A percentile compares a stretch with the other conserved stretches of the same genome.
Conservation (phyloP, 92 coral and sea anemone species). For the Virgularia gustaviana region DNA sequence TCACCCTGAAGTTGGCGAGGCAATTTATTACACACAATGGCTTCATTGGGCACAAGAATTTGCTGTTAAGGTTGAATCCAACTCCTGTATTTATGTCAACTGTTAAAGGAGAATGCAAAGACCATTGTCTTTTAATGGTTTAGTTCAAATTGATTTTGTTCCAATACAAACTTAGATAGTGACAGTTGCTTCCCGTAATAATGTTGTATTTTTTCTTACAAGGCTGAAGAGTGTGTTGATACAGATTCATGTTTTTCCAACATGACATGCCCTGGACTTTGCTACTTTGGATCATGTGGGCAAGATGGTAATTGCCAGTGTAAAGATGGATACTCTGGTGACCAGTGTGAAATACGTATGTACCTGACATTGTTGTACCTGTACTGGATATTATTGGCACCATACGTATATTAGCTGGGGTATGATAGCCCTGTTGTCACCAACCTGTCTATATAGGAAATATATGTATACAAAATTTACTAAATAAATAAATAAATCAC, state of each 20-base stretch:
- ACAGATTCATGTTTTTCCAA: neutral
- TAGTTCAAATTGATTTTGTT: no score
- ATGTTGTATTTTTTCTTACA: neutral
- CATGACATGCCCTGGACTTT: conserved; percentile 41
- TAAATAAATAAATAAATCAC: no score
- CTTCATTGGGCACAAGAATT: conserved; percentile 85
- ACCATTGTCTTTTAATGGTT: no score
- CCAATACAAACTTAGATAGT: neutral
- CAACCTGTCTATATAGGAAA: no score
- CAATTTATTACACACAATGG: conserved; percentile 90
- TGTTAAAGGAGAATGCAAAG: no score
- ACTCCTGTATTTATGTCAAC: no score
- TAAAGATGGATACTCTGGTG: conserved; percentile 81
- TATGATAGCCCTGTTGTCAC: no score
- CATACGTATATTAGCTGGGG: no score
- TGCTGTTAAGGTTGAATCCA: conserved; percentile 75
- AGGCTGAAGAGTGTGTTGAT: conserved; percentile 26
- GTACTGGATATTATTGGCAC: no score
- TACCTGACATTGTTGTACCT: conserved; percentile 4
- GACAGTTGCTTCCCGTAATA: neutral
- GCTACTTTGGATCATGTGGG: conserved; percentile 98
- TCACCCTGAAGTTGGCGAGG: conserved; percentile 64
- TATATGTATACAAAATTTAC: no score
- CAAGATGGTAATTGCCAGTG: conserved; percentile 80
- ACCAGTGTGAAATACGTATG: conserved; percentile 74